Evolutionary conservation across 2,797 vertebrate genomes (phyloP).

Genomic region (Catamblyrhynchus diadema): DNA sequence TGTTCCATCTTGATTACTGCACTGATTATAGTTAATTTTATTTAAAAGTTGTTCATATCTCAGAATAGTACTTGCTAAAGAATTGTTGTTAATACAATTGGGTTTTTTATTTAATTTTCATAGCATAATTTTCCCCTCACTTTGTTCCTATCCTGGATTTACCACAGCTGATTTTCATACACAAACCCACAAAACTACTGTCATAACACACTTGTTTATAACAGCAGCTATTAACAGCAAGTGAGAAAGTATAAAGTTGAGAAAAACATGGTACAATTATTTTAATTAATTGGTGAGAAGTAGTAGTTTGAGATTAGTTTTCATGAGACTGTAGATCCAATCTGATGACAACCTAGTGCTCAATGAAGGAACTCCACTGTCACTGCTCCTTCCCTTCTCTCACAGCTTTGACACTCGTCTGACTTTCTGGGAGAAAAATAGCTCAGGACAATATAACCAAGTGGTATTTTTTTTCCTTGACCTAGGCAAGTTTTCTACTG

Average conservation of each 20-base stretch:
- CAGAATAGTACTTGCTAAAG: neutral
- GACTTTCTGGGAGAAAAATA: neutral
- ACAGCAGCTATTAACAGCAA: neutral
- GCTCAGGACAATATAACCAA: neutral
- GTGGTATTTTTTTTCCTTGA: neutral
- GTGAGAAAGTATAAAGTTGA: neutral
- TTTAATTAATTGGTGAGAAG: neutral
- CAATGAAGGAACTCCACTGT: neutral
- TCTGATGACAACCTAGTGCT: neutral
- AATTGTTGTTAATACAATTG: neutral
- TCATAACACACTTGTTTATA: neutral
- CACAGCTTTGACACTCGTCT: neutral
- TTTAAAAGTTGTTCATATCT: neutral
- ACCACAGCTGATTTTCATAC: neutral
- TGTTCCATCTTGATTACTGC: neutral
- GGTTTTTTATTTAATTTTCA: neutral
- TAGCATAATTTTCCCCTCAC: neutral
- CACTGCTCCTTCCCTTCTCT: neutral
- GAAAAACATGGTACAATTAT: neutral
- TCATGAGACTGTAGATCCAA: neutral
- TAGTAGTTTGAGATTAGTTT: neutral
- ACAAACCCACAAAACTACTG: neutral
- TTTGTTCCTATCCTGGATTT: neutral
- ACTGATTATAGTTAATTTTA: neutral
- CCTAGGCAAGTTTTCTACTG: neutral